These are phyloP conservation scores for Malthinus flaveolus DNA, from an alignment of 2,888 invertebrate genomes.

Conservation along the genomic window DNA sequence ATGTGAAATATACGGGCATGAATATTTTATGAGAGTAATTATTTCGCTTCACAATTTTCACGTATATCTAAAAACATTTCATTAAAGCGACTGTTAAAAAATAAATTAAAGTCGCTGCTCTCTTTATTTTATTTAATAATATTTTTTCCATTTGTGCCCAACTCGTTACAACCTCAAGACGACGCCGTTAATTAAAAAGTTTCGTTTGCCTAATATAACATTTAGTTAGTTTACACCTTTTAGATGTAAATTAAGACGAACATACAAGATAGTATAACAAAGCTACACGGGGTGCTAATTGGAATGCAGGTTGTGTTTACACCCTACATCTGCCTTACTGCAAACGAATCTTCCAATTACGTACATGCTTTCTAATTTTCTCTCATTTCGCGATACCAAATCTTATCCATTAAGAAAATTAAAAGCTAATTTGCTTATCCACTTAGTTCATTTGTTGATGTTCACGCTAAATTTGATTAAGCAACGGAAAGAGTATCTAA, in stretches of 20 bases:
- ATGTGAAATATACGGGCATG: conserved; percentile 29
- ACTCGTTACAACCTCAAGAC: neutral
- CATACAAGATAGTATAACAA: conserved; percentile 25
- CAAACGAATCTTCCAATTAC: conserved; percentile 29
- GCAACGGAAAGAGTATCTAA: neutral
- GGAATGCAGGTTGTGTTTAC: conserved; percentile 28
- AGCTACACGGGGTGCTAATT: conserved; percentile 27
- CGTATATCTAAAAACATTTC: conserved; percentile 25
- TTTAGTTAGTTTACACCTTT: conserved; percentile 23
- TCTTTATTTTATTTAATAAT: neutral
- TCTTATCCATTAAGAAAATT: conserved; percentile 25
- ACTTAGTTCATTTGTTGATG: conserved; percentile 13
- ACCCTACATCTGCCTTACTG: conserved; percentile 24
- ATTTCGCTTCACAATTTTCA: conserved; percentile 31
- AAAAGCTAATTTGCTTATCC: conserved; percentile 16
- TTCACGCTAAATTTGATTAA: conserved; percentile 8
- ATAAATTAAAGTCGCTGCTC: conserved; percentile 7
- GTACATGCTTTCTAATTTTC: conserved; percentile 24
- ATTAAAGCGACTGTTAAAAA: conserved; percentile 13
- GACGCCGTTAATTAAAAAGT: conserved; percentile 23
- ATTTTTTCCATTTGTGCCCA: neutral
- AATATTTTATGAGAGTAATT: conserved; percentile 31
- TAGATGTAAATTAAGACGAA: conserved; percentile 24
- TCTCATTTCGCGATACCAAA: conserved; percentile 13
- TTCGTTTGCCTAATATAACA: conserved; percentile 20